Percentiles rank a stretch among this genome's conserved stretches.
phyloP scores from a whole-genome alignment of 2,113 vertebrate species.

The Osmerus mordax region DNA sequence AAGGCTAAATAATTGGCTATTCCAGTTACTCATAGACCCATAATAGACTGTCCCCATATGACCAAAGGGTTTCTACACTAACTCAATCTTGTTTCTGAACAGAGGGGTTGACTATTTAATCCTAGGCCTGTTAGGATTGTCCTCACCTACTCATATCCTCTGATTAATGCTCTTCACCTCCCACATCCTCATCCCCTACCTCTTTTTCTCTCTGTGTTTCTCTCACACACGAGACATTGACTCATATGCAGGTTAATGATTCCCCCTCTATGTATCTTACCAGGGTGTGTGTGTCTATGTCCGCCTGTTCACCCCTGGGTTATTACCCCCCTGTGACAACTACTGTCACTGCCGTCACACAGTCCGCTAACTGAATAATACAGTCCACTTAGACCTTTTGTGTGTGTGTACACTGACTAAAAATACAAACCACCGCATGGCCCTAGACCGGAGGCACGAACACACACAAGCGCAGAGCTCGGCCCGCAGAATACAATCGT shows the following conservation, averaged over 20 bases:
- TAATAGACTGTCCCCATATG: too few species aligned
- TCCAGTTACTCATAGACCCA: too few species aligned
- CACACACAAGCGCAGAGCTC: slow-evolving; percentile 23
- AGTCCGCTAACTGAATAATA: slow-evolving; percentile 41
- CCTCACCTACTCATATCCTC: too few species aligned
- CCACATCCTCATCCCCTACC: not conserved
- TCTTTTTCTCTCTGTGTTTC: not conserved
- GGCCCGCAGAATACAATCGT: slow-evolving; percentile 37
- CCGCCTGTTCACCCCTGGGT: not conserved
- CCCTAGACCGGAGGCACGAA: slow-evolving; percentile 6
- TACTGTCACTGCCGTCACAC: not conserved
- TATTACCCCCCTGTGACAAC: not conserved
- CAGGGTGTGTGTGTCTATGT: not conserved
- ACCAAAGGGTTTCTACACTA: too few species aligned
- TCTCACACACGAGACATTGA: not conserved
- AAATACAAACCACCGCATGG: slow-evolving; percentile 38
- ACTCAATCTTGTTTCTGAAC: too few species aligned
- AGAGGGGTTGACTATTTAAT: too few species aligned
- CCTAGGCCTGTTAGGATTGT: too few species aligned
- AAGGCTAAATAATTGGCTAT: too few species aligned
- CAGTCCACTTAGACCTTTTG: slow-evolving; percentile 20
- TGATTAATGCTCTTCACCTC: not conserved
- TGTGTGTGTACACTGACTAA: slow-evolving; percentile 21
- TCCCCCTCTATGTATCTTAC: not conserved
- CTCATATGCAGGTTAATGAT: not conserved